Conservation (phyloP, 2,888 invertebrate species). For the Sinohyriopsis cumingii region DNA sequence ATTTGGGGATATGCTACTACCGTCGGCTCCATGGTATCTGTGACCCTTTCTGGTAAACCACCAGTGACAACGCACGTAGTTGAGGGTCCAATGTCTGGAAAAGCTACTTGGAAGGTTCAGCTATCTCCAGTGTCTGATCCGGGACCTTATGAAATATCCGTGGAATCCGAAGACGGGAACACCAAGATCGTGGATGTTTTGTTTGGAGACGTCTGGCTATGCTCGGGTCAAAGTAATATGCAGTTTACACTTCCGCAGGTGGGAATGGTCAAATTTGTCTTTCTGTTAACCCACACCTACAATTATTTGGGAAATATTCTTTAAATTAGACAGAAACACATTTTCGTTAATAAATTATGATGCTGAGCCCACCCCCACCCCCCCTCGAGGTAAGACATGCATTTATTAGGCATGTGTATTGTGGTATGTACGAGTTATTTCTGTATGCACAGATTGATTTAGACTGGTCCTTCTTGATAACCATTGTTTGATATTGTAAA, state of each 20-base stretch:
- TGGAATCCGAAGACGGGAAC: conserved; percentile 15
- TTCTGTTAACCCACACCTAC: no score
- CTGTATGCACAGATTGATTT: no score
- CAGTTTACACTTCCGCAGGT: conserved; percentile 47
- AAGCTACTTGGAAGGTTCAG: conserved; percentile 49
- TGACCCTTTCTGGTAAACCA: neutral
- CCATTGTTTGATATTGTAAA: no score
- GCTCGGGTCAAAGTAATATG: conserved; percentile 70
- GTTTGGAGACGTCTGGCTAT: conserved; percentile 70
- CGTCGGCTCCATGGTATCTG: conserved; percentile 28
- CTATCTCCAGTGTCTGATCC: conserved; percentile 34
- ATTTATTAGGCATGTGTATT: no score
- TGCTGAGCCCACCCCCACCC: no score
- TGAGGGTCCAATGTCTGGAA: conserved; percentile 20
- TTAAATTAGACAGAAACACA: no score
- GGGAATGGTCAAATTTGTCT: no score
- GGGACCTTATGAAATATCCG: conserved; percentile 40
- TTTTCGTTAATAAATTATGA: no score
- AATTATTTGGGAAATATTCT: no score
- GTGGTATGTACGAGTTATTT: no score
- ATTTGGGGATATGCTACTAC: conserved; percentile 51
- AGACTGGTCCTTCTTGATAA: no score
- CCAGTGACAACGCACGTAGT: neutral
- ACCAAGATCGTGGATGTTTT: conserved; percentile 54
- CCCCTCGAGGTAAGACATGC: no score